These are phyloP conservation scores for Euplexia lucipara DNA, from an alignment of 2,888 invertebrate genomes.

Conservation along the genomic window DNA sequence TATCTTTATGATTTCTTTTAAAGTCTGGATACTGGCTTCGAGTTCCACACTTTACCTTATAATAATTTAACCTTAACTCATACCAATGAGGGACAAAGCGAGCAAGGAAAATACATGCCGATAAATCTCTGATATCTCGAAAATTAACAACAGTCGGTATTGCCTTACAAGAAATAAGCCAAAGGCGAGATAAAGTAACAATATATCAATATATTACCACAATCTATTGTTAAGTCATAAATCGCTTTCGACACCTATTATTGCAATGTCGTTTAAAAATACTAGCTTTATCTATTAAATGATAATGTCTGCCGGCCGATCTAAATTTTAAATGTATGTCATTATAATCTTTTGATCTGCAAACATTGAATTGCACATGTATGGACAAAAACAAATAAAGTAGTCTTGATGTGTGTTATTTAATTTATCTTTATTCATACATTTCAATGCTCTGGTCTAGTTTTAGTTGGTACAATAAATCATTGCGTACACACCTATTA, in stretches of 20 bases:
- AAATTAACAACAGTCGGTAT: conserved; percentile 40
- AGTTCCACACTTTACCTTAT: too few relatives aligned
- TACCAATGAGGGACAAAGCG: conserved; percentile 38
- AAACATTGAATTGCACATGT: conserved; percentile 58
- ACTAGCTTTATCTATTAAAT: conserved; percentile 49
- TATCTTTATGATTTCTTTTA: too few relatives aligned
- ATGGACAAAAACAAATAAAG: conserved; percentile 56
- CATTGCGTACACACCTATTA: conserved; percentile 67
- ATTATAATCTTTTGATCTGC: conserved; percentile 60
- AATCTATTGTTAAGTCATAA: conserved; percentile 64
- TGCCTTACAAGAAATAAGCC: conserved; percentile 57
- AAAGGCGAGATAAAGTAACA: conserved; percentile 57
- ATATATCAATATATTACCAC: conserved; percentile 55
- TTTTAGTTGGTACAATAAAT: conserved; percentile 65
- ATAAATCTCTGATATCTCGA: conserved; percentile 47
- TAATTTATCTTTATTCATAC: conserved; percentile 52
- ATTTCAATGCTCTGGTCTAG: conserved; percentile 57
- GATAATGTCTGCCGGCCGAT: conserved; percentile 46
- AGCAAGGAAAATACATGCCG: conserved; percentile 47
- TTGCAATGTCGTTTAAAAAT: conserved; percentile 62
- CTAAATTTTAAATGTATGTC: conserved; percentile 45
- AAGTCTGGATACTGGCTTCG: too few relatives aligned
- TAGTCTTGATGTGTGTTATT: conserved; percentile 63
- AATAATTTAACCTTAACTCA: conserved; percentile 25
- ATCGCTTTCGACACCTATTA: conserved; percentile 64